Conservation (phyloP, 2,797 vertebrate species). For the Pseudochaenichthys georgianus region DNA sequence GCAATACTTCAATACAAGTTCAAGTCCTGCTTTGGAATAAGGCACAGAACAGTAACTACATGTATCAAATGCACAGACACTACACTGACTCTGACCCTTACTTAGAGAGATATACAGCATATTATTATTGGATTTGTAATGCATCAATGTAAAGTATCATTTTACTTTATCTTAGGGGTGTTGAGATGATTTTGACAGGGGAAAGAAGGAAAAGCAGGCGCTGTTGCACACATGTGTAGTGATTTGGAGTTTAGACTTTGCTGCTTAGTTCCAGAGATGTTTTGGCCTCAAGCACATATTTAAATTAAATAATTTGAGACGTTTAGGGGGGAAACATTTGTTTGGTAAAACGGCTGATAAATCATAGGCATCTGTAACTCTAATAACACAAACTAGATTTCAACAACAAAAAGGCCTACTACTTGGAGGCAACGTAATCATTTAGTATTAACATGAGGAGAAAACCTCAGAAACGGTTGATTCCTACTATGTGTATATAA, state of each 20-base stretch:
- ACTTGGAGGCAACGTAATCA: neutral
- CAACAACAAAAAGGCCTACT: neutral
- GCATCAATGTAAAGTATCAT: neutral
- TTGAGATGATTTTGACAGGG: neutral
- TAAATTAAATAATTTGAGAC: neutral
- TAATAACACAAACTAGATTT: neutral
- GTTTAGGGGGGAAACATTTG: neutral
- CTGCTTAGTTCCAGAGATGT: neutral
- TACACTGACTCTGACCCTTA: too few species aligned
- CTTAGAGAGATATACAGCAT: too few species aligned
- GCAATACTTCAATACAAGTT: neutral
- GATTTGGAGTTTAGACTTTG: neutral
- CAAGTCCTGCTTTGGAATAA: slow-evolving; percentile 4
- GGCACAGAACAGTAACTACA: neutral
- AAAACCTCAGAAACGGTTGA: neutral
- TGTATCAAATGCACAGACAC: too few species aligned
- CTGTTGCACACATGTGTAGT: neutral
- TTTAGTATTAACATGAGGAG: neutral
- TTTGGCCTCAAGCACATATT: neutral
- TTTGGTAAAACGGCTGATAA: neutral
- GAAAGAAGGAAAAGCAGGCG: neutral
- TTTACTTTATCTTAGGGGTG: neutral
- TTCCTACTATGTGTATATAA: too few species aligned
- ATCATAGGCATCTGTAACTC: neutral
- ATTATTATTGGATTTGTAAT: neutral